These are phyloP conservation scores for Poeciliopsis gracilis DNA, from an alignment of 2,797 vertebrate genomes.

Conservation along the genomic window DNA sequence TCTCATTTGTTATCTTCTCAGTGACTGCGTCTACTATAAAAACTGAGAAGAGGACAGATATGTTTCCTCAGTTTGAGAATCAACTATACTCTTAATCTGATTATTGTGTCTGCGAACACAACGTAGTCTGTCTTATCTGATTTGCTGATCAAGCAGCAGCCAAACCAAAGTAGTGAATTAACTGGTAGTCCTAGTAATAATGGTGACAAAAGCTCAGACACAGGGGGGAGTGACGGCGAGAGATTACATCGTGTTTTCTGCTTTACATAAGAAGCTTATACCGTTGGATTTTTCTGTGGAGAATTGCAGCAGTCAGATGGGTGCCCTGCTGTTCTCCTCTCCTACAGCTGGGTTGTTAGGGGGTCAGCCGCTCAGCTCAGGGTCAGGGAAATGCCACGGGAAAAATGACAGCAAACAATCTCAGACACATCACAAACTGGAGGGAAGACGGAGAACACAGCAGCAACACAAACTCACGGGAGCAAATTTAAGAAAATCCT, in stretches of 20 bases:
- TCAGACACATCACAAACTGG: not conserved
- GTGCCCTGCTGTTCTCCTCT: constrained; percentile 41
- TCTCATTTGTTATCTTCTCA: not conserved
- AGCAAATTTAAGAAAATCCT: not conserved
- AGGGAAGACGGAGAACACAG: constrained; percentile 3
- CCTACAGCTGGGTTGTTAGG: constrained; percentile 58
- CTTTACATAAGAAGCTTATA: constrained; percentile 80
- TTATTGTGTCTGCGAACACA: constrained; percentile 8
- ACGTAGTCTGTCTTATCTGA: constrained; percentile 6
- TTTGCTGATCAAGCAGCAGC: constrained; percentile 9
- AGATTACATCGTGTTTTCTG: constrained; percentile 78
- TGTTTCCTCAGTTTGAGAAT: not conserved
- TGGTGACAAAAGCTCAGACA: constrained; percentile 37
- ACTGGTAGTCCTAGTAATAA: constrained; percentile 19
- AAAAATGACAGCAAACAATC: constrained; percentile 48
- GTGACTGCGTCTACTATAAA: not conserved
- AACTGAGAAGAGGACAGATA: constrained; percentile 8
- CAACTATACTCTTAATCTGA: not conserved
- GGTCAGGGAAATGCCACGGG: constrained; percentile 58
- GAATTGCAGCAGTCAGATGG: constrained; percentile 74
- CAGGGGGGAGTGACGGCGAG: constrained; percentile 34
- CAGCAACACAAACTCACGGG: not conserved
- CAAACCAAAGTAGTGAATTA: constrained; percentile 13
- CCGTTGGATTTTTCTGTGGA: constrained; percentile 59
- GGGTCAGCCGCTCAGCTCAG: constrained; percentile 44